These are phyloP conservation scores for Epinephelus lanceolatus DNA, from an alignment of 2,113 vertebrate genomes.

Conservation along the genomic window DNA sequence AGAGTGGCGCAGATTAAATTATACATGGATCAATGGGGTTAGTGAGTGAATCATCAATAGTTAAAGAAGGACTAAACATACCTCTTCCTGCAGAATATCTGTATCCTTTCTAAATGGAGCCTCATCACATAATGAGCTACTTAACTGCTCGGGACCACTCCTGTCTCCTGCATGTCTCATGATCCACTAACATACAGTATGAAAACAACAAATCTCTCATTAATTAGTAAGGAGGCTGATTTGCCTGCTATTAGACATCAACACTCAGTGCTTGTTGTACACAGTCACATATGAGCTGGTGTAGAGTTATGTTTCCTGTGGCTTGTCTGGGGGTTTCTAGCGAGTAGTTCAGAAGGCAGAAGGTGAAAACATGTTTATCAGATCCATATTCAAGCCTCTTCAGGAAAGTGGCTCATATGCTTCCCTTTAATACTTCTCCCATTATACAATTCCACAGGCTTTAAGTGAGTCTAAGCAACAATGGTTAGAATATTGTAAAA, in stretches of 20 bases:
- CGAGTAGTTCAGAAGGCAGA: not conserved
- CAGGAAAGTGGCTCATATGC: not conserved
- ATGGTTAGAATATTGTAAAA: not conserved
- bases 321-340: not conserved
- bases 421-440: not conserved
- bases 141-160: constrained; percentile 54
- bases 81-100: constrained; percentile 63
- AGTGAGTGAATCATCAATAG: constrained; percentile 78
- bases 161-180: constrained; percentile 70
- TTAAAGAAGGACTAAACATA: constrained; percentile 73
- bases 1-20: constrained; percentile 75
- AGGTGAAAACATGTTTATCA: not conserved
- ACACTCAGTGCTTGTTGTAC: not conserved
- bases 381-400: not conserved
- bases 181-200: constrained; percentile 39
- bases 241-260: constrained; percentile 13
- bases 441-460: not conserved
- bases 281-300: not conserved
- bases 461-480: not conserved
- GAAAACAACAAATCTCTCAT: constrained; percentile 63
- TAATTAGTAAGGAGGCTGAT: constrained; percentile 55
- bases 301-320: not conserved
- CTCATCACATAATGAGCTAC: constrained; percentile 64
- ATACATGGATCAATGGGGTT: constrained; percentile 81
- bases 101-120: constrained; percentile 60